Conservation (phyloP, 2,797 vertebrate genomes). For the Microhierax caerulescens region DNA sequence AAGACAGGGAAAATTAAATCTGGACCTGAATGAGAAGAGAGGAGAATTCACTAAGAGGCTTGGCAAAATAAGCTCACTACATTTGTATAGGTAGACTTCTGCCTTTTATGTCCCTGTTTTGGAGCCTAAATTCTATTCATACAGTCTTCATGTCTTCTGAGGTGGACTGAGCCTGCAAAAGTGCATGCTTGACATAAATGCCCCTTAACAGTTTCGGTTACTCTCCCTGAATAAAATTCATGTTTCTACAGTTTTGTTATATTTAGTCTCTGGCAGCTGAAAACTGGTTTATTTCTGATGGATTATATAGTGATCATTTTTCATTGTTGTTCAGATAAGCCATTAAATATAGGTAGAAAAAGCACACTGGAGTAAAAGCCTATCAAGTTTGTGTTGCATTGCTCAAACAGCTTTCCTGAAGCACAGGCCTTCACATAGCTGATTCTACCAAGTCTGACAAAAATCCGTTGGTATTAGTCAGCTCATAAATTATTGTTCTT, state of each 20-base stretch:
- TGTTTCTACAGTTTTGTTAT: background rate
- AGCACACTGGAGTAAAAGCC: background rate
- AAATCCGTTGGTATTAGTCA: background rate
- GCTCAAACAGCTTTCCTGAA: background rate
- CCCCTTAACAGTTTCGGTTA: background rate
- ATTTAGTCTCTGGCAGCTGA: background rate
- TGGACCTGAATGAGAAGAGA: background rate
- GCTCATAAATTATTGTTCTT: background rate
- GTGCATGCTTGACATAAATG: background rate
- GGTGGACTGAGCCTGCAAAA: background rate
- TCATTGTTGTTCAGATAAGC: background rate
- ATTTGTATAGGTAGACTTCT: background rate
- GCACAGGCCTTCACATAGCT: background rate
- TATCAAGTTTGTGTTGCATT: background rate
- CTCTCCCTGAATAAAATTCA: background rate
- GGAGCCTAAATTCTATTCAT: background rate
- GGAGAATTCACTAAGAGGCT: background rate
- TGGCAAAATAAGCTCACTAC: background rate
- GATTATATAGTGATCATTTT: background rate
- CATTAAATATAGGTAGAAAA: background rate
- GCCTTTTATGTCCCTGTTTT: background rate
- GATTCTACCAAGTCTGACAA: background rate
- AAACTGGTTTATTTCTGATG: background rate
- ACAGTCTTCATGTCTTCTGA: background rate
- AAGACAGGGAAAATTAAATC: background rate